phyloP scores from a whole-genome alignment of 30 jellyfish, hydroid and myxozoan species.

The Aurelia aurita region DNA sequence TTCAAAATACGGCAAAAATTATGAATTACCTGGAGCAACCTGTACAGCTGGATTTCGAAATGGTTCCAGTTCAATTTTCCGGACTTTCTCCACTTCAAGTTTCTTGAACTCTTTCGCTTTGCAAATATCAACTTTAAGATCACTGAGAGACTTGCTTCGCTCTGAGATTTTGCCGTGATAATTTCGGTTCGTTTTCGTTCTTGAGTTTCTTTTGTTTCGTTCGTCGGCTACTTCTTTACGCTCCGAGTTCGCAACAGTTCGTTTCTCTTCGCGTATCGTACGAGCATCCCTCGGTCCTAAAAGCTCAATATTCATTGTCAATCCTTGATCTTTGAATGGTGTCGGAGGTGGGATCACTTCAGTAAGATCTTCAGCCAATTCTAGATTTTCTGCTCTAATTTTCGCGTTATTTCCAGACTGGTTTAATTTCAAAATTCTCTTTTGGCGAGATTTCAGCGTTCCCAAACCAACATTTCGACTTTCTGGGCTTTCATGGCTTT shows the following conservation, averaged over 20 bases:
- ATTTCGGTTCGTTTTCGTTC: slow-evolving; percentile 7
- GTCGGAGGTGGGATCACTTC: slow-evolving; percentile 60
- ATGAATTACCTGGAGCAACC: slow-evolving; percentile 45
- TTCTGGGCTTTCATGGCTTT: background rate
- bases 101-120: slow-evolving; percentile 2
- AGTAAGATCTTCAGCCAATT: slow-evolving; percentile 1
- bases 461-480: background rate
- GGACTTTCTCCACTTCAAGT: slow-evolving; percentile 56
- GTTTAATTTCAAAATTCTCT: slow-evolving; percentile 9
- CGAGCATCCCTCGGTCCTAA: slow-evolving; percentile 28
- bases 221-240: slow-evolving; percentile 2
- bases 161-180: slow-evolving; percentile 1
- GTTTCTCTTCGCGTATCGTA: slow-evolving; percentile 8
- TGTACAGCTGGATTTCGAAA: slow-evolving; percentile 16
- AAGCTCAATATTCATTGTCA: slow-evolving; percentile 39
- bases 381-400: background rate
- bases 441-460: background rate
- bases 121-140: background rate
- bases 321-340: slow-evolving; percentile 45
- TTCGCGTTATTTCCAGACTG: background rate
- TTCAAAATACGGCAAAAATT: no score
- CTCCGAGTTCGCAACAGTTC: background rate
- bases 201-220: background rate
- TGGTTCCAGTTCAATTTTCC: slow-evolving; percentile 55
- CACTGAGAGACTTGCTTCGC: slow-evolving; percentile 36